Conservation (phyloP, 2,888 invertebrate genomes). For the Calameuta pallipes region DNA sequence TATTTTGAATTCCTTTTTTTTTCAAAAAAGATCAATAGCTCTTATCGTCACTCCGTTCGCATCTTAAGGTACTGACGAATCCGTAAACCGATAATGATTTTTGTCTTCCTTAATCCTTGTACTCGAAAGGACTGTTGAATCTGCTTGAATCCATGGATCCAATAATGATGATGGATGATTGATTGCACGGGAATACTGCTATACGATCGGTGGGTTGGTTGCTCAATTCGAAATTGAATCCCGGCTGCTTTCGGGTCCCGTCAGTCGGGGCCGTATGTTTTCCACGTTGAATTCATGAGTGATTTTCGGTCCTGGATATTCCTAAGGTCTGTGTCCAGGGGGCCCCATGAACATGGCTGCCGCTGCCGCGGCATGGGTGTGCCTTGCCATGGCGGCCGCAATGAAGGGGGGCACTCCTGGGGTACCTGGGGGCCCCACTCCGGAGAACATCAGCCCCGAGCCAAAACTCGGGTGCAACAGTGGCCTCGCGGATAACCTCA, state of each 20-base stretch:
- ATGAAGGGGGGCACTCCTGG: slow-evolving; percentile 73
- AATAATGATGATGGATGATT: not conserved
- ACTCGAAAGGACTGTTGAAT: not conserved
- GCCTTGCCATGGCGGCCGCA: slow-evolving; percentile 70
- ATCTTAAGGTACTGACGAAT: not conserved
- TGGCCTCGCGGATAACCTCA: slow-evolving; percentile 85
- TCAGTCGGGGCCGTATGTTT: not conserved
- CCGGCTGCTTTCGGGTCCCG: not conserved
- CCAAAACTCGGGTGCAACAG: slow-evolving; percentile 81
- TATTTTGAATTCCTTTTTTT: not conserved
- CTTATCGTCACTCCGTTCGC: not conserved
- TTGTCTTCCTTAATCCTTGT: not conserved
- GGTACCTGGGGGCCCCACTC: slow-evolving; percentile 72
- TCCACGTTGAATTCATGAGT: not conserved
- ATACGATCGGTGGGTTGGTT: not conserved
- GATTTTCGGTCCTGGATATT: slow-evolving; percentile 2
- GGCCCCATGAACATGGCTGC: slow-evolving; percentile 66
- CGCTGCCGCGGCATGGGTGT: slow-evolving; percentile 69
- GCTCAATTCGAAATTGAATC: not conserved
- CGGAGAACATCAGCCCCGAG: slow-evolving; percentile 70
- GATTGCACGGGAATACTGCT: not conserved
- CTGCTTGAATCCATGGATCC: not conserved
- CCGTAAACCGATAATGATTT: not conserved
- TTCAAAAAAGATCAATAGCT: not conserved
- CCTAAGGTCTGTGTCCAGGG: slow-evolving; percentile 60